Percentiles rank a stretch among this genome's conserved stretches.
phyloP scores from a whole-genome alignment of 2,113 vertebrate genomes.

The Fulica atra region DNA sequence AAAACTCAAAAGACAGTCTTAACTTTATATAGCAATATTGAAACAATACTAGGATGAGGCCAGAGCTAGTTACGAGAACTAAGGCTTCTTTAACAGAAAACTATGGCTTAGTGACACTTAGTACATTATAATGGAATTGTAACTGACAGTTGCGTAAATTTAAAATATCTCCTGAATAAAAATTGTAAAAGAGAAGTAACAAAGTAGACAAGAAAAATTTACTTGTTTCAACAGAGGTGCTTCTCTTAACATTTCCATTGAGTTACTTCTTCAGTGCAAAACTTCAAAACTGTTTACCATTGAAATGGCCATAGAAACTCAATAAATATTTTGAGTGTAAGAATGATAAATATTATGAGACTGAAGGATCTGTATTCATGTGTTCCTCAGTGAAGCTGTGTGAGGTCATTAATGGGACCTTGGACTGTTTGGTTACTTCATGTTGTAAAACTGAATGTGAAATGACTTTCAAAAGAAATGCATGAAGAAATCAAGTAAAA shows the following conservation, averaged over 20 bases:
- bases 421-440: neutral
- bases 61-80: neutral
- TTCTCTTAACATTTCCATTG: neutral
- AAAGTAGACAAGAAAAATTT: neutral
- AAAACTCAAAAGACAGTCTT: neutral
- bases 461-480: neutral
- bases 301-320: neutral
- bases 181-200: neutral
- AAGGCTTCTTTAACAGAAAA: neutral
- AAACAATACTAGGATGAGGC: neutral
- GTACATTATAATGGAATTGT: neutral
- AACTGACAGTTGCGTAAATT: neutral
- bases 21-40: neutral
- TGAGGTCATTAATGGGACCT: neutral
- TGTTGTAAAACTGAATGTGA: neutral
- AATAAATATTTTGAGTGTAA: neutral
- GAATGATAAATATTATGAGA: neutral
- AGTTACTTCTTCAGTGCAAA: neutral
- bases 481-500: neutral
- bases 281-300: neutral
- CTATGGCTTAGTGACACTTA: neutral
- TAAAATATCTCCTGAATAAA: neutral
- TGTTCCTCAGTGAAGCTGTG: neutral
- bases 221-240: neutral
- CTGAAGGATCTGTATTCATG: neutral